Evolutionary conservation across 2,113 vertebrate species (phyloP).

Genomic region (Marmota monax): DNA sequence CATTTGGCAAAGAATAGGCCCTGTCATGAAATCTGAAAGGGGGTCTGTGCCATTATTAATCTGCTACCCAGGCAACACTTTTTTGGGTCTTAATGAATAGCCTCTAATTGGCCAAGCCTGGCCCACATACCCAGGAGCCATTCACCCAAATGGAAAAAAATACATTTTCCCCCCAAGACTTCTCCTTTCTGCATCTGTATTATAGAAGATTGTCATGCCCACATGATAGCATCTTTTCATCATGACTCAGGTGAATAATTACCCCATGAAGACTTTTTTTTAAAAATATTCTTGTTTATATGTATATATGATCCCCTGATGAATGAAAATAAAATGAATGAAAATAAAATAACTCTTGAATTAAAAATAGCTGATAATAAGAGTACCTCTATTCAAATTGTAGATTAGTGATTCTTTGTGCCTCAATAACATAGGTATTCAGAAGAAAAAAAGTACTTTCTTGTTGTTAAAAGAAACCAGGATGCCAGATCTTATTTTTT

Average conservation of each 20-base stretch:
- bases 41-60: constrained; percentile 65
- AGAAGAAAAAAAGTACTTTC: not conserved
- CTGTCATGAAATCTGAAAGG: constrained; percentile 73
- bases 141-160: constrained; percentile 57
- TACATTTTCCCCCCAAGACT: constrained; percentile 2
- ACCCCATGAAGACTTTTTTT: not conserved
- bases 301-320: not conserved
- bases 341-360: constrained; percentile 60
- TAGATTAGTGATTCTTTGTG: not conserved
- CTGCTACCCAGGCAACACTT: constrained; percentile 74
- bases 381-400: constrained; percentile 43
- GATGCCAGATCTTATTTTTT: not conserved
- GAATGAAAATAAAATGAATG: constrained; percentile 8
- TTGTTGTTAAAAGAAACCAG: constrained; percentile 1
- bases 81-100: constrained; percentile 73
- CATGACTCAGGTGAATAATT: constrained; percentile 8
- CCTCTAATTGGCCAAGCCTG: constrained; percentile 73
- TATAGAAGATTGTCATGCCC: constrained; percentile 4
- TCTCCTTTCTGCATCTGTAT: constrained; percentile 19
- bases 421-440: not conserved
- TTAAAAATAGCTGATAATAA: constrained; percentile 47
- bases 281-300: not conserved
- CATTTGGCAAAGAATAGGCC: constrained; percentile 71
- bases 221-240: not conserved
- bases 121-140: constrained; percentile 61